A percentile compares a stretch with the other conserved stretches of the same genome.
phyloP scores from a whole-genome alignment of 2,797 vertebrate genomes.

The Chrysocyon brachyurus region DNA sequence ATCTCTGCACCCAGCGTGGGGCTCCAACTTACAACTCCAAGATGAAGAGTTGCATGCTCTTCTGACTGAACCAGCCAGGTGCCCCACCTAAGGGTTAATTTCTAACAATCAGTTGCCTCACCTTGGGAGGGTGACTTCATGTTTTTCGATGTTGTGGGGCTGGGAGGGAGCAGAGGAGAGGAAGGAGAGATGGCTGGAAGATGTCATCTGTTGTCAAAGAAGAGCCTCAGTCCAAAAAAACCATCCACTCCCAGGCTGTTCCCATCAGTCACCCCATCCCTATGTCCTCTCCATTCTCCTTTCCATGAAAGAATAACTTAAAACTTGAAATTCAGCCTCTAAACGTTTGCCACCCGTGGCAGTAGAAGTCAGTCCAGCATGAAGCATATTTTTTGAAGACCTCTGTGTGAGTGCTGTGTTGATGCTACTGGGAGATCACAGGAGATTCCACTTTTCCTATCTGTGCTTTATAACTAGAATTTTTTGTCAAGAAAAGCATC shows the following conservation, averaged over 20 bases:
- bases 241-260: accelerated
- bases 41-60: neutral
- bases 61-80: neutral
- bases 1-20: neutral
- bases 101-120: neutral
- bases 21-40: neutral
- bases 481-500: slow-evolving; percentile 45
- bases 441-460: neutral
- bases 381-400: neutral
- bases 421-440: neutral
- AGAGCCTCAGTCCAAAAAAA: neutral
- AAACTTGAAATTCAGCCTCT: neutral
- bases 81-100: neutral
- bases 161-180: neutral
- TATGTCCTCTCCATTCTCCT: neutral
- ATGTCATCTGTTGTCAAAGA: neutral
- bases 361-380: neutral
- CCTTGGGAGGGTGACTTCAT: neutral
- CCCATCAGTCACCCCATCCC: neutral
- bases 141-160: neutral
- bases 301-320: neutral
- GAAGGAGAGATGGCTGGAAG: neutral
- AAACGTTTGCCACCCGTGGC: neutral
- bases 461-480: neutral
- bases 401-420: neutral